phyloP scores from a whole-genome alignment of 64 coral and sea anemone species.

The Stichodactyla helianthus region DNA sequence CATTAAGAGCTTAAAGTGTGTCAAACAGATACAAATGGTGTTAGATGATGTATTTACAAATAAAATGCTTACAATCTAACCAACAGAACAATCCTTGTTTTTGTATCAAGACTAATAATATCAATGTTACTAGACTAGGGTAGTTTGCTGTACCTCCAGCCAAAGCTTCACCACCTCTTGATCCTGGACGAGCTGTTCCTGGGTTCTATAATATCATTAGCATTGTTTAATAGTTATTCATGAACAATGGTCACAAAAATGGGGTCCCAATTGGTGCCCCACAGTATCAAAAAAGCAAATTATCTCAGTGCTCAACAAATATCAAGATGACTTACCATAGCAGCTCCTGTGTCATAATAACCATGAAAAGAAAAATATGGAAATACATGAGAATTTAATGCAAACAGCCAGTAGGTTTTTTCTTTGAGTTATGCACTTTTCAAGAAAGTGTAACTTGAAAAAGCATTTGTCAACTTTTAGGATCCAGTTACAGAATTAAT shows the following conservation, averaged over 20 bases:
- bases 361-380: not conserved
- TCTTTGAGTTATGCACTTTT: no score
- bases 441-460: no score
- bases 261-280: not conserved
- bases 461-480: no score
- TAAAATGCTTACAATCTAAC: not conserved
- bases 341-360: not conserved
- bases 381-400: no score
- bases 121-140: no score
- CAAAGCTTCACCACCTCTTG: conserved; percentile 51
- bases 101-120: no score
- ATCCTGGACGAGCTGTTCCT: conserved; percentile 64
- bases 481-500: no score
- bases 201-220: not conserved
- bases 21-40: not conserved
- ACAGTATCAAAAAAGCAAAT: no score
- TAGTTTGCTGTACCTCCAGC: conserved; percentile 28
- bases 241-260: not conserved
- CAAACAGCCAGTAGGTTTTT: no score
- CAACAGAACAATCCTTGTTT: no score
- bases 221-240: not conserved
- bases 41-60: not conserved
- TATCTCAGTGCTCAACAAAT: no score
- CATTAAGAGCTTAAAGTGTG: conserved; percentile 66
- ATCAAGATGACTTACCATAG: no score